Evolutionary conservation across 2,113 vertebrate genomes (phyloP), one percentile per base, ranked within the genome.

Genomic region (Mustela lutreola): DNA sequence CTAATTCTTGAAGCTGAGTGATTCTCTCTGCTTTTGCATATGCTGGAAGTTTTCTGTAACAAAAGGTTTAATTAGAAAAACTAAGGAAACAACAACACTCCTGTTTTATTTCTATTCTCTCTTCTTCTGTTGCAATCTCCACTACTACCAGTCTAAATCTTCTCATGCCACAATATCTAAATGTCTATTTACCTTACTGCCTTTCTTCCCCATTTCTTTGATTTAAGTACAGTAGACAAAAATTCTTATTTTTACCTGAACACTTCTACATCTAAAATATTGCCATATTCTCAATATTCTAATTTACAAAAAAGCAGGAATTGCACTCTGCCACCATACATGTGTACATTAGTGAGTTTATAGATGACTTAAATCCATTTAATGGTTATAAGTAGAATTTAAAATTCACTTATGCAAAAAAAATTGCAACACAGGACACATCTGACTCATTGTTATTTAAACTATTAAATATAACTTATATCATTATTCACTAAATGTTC

Each of bases 401-500:
- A 85, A 95, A 96, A 94, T 95, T 81, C 82, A 96, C 71, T 0
- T 75, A 91, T 91, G 79, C 81, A 78, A 78, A 81, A 67, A 82
- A 75, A 45, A 90, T 70, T 89, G 58, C 84, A 83, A 94, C 88
- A 91, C 33, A 85, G 26, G 45, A 81, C 42, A 85, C n/a, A 92
- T 95, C 83, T 95, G 92, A 96, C 60, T 97, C 71, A 85, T 63
- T 67, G 82, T 88, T 93, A 93, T 60, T 96, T 96, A 92, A 97
- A 95, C 83, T 89, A 94, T 79, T 94, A 96, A 89, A 56, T 16
- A 78, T 95, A 93, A 82, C 73, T 88, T 94, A 21, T 45, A 28
- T 80, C 73, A 95, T 86, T 97, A 82, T 93, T 97, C 62, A 78
- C 53, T 94, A 84, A 96, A 42, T 56, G 39, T 42, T 82, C 95